Conservation (phyloP, 2,888 invertebrate genomes). For the Euclidia mi region DNA sequence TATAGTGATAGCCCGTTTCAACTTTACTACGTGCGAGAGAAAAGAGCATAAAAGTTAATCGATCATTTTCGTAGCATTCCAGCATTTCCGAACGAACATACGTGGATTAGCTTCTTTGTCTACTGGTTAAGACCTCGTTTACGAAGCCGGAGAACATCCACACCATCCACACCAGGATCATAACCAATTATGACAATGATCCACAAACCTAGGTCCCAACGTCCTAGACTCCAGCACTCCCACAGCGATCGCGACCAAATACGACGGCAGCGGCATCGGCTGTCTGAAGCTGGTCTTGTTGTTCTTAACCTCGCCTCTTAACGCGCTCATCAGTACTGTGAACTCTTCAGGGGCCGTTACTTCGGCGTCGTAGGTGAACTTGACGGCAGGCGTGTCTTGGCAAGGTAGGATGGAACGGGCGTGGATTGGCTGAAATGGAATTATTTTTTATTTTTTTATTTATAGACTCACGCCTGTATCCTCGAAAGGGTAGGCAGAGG, state of each 20-base stretch:
- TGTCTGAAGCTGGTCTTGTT: conserved; percentile 92
- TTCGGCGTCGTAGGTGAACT: conserved; percentile 94
- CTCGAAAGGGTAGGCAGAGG: too few relatives aligned
- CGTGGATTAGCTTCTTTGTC: too few relatives aligned
- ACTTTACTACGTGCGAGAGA: too few relatives aligned
- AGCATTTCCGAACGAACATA: too few relatives aligned
- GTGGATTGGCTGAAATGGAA: conserved; percentile 93
- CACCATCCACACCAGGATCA: too few relatives aligned
- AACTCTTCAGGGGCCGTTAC: conserved; percentile 93
- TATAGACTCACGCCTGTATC: too few relatives aligned
- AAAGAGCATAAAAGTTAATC: too few relatives aligned
- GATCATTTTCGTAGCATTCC: too few relatives aligned
- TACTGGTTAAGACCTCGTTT: too few relatives aligned
- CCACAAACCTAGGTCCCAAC: conserved; percentile 92
- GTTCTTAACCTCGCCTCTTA: conserved; percentile 86
- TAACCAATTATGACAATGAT: background rate
- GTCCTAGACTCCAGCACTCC: conserved; percentile 94
- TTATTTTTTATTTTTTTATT: background rate
- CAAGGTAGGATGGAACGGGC: conserved; percentile 97
- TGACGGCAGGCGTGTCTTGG: conserved; percentile 97
- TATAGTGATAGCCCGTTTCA: too few relatives aligned
- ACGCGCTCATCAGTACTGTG: conserved; percentile 97
- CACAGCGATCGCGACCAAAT: conserved; percentile 96
- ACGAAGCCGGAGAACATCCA: too few relatives aligned
- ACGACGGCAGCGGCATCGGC: conserved; percentile 96